Conservation (phyloP, 2,113 vertebrate genomes). For the Seriola quinqueradiata region DNA sequence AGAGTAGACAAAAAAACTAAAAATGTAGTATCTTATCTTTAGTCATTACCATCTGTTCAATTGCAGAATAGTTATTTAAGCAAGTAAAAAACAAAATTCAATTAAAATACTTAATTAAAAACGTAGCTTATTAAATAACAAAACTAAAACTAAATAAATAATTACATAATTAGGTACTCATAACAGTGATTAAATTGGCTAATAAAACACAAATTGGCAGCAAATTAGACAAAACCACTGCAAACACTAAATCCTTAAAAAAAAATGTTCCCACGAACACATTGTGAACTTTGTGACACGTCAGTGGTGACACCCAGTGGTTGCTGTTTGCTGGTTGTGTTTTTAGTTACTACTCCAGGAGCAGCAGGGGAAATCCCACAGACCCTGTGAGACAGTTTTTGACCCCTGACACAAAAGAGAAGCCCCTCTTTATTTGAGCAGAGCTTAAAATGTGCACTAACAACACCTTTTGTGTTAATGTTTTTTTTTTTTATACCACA, state of each 20-base stretch:
- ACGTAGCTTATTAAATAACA: neutral
- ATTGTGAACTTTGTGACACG: neutral
- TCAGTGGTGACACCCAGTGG: slow-evolving; percentile 70
- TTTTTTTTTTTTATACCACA: neutral
- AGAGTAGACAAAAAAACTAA: neutral
- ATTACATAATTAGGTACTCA: neutral
- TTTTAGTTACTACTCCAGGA: neutral
- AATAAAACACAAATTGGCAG: neutral
- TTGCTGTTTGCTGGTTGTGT: neutral
- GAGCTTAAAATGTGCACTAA: neutral
- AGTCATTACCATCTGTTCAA: neutral
- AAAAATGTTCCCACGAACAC: neutral
- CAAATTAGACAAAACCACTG: neutral
- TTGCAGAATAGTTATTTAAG: neutral
- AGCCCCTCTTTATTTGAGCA: slow-evolving; percentile 15
- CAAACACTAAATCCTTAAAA: neutral
- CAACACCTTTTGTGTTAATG: too few relatives aligned
- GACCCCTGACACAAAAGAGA: neutral
- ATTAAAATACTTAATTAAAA: neutral
- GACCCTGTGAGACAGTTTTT: neutral
- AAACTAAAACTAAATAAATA: neutral
- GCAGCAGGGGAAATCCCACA: slow-evolving; percentile 7
- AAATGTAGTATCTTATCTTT: slow-evolving; percentile 2
- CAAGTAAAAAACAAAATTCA: neutral
- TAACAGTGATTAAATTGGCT: neutral